phyloP scores from a whole-genome alignment of 64 coral and sea anemone genomes.

The Stylophora pistillata region DNA sequence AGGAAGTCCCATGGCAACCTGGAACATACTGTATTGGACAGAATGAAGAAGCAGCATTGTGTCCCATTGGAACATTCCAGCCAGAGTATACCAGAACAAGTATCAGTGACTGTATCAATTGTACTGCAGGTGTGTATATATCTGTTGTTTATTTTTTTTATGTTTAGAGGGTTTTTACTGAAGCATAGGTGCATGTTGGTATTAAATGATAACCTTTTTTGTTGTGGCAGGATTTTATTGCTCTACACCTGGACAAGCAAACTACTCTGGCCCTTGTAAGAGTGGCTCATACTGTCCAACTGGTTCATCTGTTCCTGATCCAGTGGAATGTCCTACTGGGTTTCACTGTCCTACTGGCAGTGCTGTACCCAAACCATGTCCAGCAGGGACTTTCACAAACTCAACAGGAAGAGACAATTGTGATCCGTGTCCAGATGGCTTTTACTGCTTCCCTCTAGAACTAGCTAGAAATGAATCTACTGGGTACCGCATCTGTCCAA shows the following conservation, averaged over 20 bases:
- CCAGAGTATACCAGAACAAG: conserved; percentile 53
- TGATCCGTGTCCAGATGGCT: conserved; percentile 61
- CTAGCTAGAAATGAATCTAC: conserved; percentile 73
- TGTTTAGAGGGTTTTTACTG: too few species aligned
- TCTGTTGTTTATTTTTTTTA: background rate
- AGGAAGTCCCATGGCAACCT: conserved; percentile 61
- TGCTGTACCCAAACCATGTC: conserved; percentile 78
- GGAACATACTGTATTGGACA: conserved; percentile 84
- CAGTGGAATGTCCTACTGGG: conserved; percentile 72
- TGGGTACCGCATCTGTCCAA: conserved; percentile 73
- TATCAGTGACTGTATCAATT: conserved; percentile 61
- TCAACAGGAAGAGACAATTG: conserved; percentile 63
- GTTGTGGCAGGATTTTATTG: conserved; percentile 85
- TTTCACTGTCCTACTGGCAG: conserved; percentile 90
- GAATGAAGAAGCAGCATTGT: conserved; percentile 75
- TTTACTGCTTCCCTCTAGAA: conserved; percentile 85
- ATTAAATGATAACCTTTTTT: background rate
- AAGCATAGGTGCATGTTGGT: background rate
- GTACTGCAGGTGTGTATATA: conserved; percentile 67
- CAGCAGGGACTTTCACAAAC: conserved; percentile 89
- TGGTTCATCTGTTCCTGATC: conserved; percentile 45
- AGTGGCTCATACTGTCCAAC: conserved; percentile 87
- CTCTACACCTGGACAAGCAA: conserved; percentile 43
- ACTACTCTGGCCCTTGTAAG: conserved; percentile 77
- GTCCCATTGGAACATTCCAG: conserved; percentile 77